phyloP scores from a whole-genome alignment of 35 echinoderm and acorn worm genomes.

The Lytechinus variegatus region DNA sequence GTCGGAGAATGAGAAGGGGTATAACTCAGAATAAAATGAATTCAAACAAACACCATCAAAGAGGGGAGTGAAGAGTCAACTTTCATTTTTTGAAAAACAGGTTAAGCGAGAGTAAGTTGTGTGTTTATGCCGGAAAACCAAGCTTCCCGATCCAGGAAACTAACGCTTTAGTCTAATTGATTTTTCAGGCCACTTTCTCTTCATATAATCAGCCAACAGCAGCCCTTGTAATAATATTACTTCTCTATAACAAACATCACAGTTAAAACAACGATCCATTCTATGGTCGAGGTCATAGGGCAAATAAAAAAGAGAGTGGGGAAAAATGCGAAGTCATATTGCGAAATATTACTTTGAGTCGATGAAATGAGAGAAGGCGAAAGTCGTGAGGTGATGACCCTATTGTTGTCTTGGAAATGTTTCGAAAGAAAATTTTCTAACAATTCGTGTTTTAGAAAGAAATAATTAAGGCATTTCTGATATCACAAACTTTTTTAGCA shows the following conservation, averaged over 20 bases:
- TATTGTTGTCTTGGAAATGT: too few species aligned
- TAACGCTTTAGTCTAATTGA: neutral
- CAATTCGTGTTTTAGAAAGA: too few species aligned
- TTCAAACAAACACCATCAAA: too few species aligned
- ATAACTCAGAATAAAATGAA: too few species aligned
- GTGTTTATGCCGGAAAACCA: slow-evolving; percentile 31
- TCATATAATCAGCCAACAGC: neutral
- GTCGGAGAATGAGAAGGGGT: too few species aligned
- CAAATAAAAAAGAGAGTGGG: neutral
- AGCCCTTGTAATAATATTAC: neutral
- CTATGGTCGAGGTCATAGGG: neutral
- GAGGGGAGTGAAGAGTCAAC: neutral
- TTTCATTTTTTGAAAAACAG: slow-evolving; percentile 36
- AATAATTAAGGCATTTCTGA: too few species aligned
- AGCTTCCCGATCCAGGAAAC: slow-evolving; percentile 18
- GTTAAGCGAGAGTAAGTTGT: slow-evolving; percentile 30
- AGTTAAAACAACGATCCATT: neutral
- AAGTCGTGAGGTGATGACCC: too few species aligned
- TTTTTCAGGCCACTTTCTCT: slow-evolving; percentile 24
- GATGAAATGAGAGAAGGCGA: too few species aligned
- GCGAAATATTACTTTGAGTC: neutral
- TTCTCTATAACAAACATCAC: neutral
- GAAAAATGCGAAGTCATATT: neutral
- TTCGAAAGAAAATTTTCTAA: too few species aligned
- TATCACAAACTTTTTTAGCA: too few species aligned